These are phyloP conservation scores for Quadroppia sp. DNA, from an alignment of 2,888 invertebrate species.

Conservation along the genomic window DNA sequence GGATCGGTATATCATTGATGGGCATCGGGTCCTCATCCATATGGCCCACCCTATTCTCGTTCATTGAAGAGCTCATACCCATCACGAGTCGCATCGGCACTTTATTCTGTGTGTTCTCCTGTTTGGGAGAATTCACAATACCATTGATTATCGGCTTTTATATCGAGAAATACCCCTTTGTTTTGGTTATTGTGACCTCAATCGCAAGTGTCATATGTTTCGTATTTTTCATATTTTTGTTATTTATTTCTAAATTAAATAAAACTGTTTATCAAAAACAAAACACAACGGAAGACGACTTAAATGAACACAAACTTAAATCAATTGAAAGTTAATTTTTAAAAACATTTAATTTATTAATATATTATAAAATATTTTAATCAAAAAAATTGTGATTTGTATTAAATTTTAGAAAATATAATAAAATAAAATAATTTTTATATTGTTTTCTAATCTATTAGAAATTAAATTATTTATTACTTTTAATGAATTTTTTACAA, in stretches of 20 bases:
- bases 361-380: no score
- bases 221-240: conserved; percentile 5
- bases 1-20: conserved; percentile 43
- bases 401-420: no score
- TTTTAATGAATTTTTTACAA: no score
- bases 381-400: no score
- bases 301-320: not conserved
- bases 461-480: no score
- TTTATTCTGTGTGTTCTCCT: conserved; percentile 44
- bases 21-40: conserved; percentile 45
- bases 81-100: conserved; percentile 45
- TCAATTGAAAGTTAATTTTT: no score
- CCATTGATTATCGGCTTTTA: conserved; percentile 46
- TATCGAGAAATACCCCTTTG: conserved; percentile 43
- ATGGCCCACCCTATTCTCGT: conserved; percentile 44
- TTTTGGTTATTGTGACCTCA: conserved; percentile 43
- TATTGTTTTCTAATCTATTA: no score
- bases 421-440: no score
- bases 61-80: conserved; percentile 44
- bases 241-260: conserved; percentile 47
- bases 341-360: no score
- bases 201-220: not conserved
- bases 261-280: not conserved
- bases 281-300: not conserved
- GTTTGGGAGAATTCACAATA: conserved; percentile 46